Evolutionary conservation across 1,140 invertebrate genomes (phyloP), one percentile per base, ranked within the genome.

Genomic region (Cyclina sinensis): DNA sequence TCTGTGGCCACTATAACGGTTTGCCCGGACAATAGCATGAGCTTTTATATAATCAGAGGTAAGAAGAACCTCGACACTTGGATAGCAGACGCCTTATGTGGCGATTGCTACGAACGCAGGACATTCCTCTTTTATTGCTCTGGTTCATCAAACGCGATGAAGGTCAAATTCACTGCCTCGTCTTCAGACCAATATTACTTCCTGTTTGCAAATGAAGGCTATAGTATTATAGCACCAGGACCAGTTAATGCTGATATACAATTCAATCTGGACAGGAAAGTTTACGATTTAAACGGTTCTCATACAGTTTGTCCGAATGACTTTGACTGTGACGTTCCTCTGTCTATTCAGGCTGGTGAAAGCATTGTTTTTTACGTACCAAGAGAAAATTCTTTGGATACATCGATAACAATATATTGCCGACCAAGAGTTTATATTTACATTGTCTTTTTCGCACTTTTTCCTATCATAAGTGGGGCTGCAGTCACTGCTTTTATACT

Each of bases 171-270:
- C 76, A 79, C 24, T 11, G 76, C 54, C 76, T 51, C 76, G 46
- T 7, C 24, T 54, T 27, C 76, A 79, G 76, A 51, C 30, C 46
- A 79, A 18, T 79, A 79, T 30, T 79, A 79, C 21, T 51, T 54
- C 76, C 46, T 79, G 30, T 54, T 79, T 21, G 54, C 54, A 27
- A 79, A 79, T 24, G 76, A 57, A 35, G 76, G 27, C 27, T 70
- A 70, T 27, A 37, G 32, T 32, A 21, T 70, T 5, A 79, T 79
- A 9, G 48, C 18, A 51, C 46, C 46, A 51, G 54, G 76, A 16
- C 39, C 76, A 18, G 32, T 18, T 3, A 32, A 51, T 24, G 76
- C 32, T 27, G 24, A 79, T 0, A 54, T 57, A 27, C 5, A 27
- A 18, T 54, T 79, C 46, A 30, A 21, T 32, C 12, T 79, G 37